These are phyloP conservation scores for Drosophila eohydei DNA, from an alignment of 2,888 invertebrate genomes.

Conservation along the genomic window DNA sequence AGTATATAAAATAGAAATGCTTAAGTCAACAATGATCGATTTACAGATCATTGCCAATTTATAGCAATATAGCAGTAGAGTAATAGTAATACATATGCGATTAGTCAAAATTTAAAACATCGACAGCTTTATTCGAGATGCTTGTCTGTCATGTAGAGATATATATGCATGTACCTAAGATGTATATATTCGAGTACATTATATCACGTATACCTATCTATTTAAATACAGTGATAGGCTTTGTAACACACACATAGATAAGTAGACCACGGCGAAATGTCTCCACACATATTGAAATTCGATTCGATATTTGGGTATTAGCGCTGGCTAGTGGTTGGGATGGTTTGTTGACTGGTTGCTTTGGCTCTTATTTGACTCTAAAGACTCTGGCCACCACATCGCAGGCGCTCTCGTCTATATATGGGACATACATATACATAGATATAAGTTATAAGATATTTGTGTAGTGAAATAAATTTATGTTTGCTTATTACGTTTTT, in stretches of 20 bases:
- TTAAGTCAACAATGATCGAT: constrained; percentile 80
- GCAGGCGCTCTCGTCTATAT: constrained; percentile 55
- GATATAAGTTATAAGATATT: constrained; percentile 53
- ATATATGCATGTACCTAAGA: constrained; percentile 11
- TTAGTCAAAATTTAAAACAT: constrained; percentile 28
- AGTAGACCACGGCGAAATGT: constrained; percentile 70
- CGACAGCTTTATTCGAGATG: constrained; percentile 21
- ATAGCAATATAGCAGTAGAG: constrained; percentile 57
- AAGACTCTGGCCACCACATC: constrained; percentile 58
- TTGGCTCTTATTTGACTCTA: constrained; percentile 53
- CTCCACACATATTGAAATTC: constrained; percentile 68
- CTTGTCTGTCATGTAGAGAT: constrained; percentile 15
- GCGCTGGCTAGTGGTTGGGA: constrained; percentile 74
- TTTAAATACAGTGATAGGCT: constrained; percentile 21
- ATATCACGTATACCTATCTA: constrained; percentile 31
- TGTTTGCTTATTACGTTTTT: constrained; percentile 64
- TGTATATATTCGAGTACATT: constrained; percentile 11
- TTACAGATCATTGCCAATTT: constrained; percentile 70
- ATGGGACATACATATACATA: constrained; percentile 50
- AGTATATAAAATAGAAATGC: constrained; percentile 80
- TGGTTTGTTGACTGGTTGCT: constrained; percentile 63
- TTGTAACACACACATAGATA: constrained; percentile 37
- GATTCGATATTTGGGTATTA: constrained; percentile 67
- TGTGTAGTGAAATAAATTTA: constrained; percentile 51
- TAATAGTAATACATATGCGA: constrained; percentile 37